These are phyloP conservation scores for Chroicocephalus ridibundus DNA, from an alignment of 2,113 vertebrate genomes.

Conservation along the genomic window DNA sequence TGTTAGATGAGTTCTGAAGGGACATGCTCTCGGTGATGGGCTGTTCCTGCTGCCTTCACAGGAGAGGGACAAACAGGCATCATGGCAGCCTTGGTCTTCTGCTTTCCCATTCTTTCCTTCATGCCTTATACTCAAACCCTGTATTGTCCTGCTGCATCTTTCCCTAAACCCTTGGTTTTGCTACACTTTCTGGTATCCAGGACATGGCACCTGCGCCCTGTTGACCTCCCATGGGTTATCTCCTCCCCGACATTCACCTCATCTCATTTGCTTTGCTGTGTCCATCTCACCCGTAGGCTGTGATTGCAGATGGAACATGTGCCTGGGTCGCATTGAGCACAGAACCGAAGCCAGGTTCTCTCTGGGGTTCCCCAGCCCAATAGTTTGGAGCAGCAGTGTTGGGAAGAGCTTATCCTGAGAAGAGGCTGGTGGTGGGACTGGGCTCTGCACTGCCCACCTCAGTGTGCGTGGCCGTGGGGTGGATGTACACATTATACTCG, in stretches of 20 bases:
- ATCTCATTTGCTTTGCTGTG: too few species aligned
- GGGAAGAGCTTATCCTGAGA: background rate
- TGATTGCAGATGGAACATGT: accelerated
- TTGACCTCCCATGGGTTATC: background rate
- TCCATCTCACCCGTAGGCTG: background rate
- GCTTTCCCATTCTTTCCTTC: background rate
- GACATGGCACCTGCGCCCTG: accelerated
- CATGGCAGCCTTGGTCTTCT: background rate
- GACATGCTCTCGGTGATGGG: background rate
- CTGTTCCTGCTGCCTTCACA: background rate
- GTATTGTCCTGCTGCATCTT: background rate
- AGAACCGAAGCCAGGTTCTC: background rate
- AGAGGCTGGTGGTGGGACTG: background rate
- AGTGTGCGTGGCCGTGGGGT: accelerated
- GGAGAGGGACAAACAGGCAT: background rate
- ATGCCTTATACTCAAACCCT: background rate
- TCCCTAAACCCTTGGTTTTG: background rate
- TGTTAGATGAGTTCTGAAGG: background rate
- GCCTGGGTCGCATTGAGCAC: too few species aligned
- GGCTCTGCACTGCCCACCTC: background rate
- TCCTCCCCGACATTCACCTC: background rate
- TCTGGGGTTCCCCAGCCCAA: background rate
- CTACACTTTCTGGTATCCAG: background rate
- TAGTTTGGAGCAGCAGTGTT: background rate
- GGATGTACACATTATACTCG: accelerated